Conservation (phyloP, 2,888 invertebrate species). For the Girardia tigrina region DNA sequence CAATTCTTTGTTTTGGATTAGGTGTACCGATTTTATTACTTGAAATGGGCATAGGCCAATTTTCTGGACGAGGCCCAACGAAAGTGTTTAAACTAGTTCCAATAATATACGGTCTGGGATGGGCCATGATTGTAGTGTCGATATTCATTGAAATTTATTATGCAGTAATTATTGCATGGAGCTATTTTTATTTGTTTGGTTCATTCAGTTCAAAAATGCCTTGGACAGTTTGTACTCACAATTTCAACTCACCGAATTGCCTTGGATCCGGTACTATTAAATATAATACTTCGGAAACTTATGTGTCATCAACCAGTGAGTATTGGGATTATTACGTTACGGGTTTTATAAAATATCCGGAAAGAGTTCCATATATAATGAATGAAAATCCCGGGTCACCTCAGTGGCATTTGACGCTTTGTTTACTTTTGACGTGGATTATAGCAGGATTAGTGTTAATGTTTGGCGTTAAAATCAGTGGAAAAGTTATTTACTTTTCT, state of each 20-base stretch:
- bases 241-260: neutral
- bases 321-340: conserved; percentile 13
- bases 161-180: neutral
- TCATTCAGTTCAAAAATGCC: neutral
- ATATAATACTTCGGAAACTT: neutral
- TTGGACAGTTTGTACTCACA: conserved; percentile 10
- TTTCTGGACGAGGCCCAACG: neutral
- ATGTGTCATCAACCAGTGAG: neutral
- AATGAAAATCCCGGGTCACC: neutral
- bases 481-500: neutral
- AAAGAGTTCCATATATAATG: neutral
- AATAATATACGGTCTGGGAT: neutral
- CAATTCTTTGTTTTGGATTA: neutral
- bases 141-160: neutral
- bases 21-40: neutral
- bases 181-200: conserved; percentile 3
- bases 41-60: neutral
- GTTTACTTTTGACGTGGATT: neutral
- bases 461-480: conserved; percentile 4
- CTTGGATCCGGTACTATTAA: neutral
- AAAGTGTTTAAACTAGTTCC: conserved; percentile 12
- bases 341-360: neutral
- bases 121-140: neutral
- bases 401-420: neutral
- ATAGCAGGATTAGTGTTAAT: neutral